Percentiles rank a stretch among this genome's conserved stretches.
Conservation (phyloP, 2,113 vertebrate genomes). For the Macquaria ambigua region DNA sequence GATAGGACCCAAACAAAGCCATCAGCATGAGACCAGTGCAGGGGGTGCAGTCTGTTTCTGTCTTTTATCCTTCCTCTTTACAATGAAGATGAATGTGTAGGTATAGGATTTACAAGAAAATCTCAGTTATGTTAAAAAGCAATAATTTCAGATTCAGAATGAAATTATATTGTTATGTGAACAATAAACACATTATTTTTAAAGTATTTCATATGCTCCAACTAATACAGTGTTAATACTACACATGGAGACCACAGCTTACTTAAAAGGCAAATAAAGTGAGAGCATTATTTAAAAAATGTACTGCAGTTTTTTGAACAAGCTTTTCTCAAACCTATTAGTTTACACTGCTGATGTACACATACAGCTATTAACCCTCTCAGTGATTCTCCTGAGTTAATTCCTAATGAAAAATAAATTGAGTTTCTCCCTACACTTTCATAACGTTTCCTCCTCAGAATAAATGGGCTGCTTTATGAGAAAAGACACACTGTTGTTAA, state of each 20-base stretch:
- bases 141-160: not conserved
- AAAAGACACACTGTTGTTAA: conserved; percentile 88
- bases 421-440: conserved; percentile 84
- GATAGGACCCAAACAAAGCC: conserved; percentile 79
- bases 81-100: conserved; percentile 9
- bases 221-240: not conserved
- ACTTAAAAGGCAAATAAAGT: conserved; percentile 21
- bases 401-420: conserved; percentile 87
- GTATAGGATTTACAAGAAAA: not conserved
- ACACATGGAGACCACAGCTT: not conserved
- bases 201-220: not conserved
- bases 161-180: not conserved
- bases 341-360: conserved; percentile 64
- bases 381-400: conserved; percentile 75
- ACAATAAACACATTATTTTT: not conserved
- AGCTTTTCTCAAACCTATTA: conserved; percentile 56
- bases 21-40: conserved; percentile 61
- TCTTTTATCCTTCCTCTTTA: conserved; percentile 20
- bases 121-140: not conserved
- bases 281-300: conserved; percentile 39
- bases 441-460: conserved; percentile 84
- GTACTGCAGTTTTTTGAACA: conserved; percentile 21
- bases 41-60: conserved; percentile 42
- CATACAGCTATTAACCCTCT: conserved; percentile 78
- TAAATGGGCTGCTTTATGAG: conserved; percentile 88